Percentiles rank a stretch among this genome's conserved stretches.
phyloP scores from a whole-genome alignment of 2,113 vertebrate genomes.

The Myanophis thanlyinensis region DNA sequence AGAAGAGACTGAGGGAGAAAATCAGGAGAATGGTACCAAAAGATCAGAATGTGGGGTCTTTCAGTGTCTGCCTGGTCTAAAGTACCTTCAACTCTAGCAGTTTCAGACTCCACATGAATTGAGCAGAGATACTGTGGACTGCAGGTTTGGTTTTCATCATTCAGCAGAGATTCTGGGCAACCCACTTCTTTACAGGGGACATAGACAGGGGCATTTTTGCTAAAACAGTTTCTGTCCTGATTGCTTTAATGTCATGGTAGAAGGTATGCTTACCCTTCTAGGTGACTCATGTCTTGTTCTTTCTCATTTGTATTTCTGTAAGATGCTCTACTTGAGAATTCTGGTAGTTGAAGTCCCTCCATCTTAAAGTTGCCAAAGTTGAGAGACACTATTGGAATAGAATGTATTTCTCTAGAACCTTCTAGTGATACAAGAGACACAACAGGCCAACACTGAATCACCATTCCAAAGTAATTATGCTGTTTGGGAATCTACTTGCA shows the following conservation, averaged over 20 bases:
- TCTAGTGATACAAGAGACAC: neutral
- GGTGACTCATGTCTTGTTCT: neutral
- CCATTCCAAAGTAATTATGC: neutral
- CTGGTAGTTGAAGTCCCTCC: neutral
- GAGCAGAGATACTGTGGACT: neutral
- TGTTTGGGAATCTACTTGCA: neutral
- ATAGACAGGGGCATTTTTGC: neutral
- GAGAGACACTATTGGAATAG: neutral
- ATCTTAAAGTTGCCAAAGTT: neutral
- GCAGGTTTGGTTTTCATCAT: neutral
- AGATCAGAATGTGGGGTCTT: neutral
- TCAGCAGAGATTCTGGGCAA: neutral
- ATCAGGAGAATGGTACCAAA: neutral
- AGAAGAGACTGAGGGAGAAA: neutral
- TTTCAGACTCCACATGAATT: neutral
- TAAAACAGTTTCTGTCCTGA: neutral
- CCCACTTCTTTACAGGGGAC: neutral
- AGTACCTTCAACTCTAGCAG: neutral
- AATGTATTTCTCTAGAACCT: neutral
- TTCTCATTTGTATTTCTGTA: neutral
- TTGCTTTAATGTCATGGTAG: neutral
- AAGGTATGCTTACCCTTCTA: neutral
- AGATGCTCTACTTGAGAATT: neutral
- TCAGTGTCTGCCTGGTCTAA: neutral
- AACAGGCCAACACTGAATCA: neutral